These are phyloP conservation scores for Stramonita haemastoma DNA, from an alignment of 2,888 invertebrate genomes.

Conservation along the genomic window DNA sequence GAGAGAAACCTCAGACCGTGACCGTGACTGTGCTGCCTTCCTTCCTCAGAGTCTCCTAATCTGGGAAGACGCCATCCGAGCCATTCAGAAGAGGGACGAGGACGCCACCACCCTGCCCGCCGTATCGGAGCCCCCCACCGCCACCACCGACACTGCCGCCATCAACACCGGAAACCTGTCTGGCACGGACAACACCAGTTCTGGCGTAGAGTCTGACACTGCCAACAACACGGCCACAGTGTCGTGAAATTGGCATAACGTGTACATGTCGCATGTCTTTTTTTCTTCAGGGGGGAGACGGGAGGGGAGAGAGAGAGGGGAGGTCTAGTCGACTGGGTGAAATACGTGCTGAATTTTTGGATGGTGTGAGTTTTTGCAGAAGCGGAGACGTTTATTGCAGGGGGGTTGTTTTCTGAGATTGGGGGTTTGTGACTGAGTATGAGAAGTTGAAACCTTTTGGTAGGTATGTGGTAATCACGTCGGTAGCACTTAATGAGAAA, in stretches of 20 bases:
- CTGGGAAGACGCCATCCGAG: slow-evolving; percentile 77
- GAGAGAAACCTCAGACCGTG: no score
- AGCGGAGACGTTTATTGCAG: no score
- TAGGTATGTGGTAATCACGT: no score
- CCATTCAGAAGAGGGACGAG: slow-evolving; percentile 68
- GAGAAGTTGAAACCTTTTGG: no score
- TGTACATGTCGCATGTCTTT: not conserved
- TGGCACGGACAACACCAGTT: slow-evolving; percentile 7
- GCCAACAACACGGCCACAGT: slow-evolving; percentile 26
- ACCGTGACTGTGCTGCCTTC: not conserved
- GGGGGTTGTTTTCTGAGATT: no score
- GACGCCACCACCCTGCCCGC: not conserved
- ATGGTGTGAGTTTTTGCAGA: no score
- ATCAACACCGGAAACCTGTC: not conserved
- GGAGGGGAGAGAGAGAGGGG: not conserved
- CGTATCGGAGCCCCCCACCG: not conserved
- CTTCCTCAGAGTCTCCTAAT: slow-evolving; percentile 75
- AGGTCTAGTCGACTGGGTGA: no score
- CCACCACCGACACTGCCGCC: not conserved
- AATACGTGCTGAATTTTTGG: no score
- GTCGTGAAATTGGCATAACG: slow-evolving; percentile 8
- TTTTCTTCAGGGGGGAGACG: not conserved
- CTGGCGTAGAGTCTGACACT: slow-evolving; percentile 20
- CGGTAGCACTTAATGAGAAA: no score
- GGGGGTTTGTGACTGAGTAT: no score